Evolutionary conservation across 2,888 invertebrate genomes (phyloP), one percentile per base, ranked within the genome.

Genomic region (Netelia melanura): DNA sequence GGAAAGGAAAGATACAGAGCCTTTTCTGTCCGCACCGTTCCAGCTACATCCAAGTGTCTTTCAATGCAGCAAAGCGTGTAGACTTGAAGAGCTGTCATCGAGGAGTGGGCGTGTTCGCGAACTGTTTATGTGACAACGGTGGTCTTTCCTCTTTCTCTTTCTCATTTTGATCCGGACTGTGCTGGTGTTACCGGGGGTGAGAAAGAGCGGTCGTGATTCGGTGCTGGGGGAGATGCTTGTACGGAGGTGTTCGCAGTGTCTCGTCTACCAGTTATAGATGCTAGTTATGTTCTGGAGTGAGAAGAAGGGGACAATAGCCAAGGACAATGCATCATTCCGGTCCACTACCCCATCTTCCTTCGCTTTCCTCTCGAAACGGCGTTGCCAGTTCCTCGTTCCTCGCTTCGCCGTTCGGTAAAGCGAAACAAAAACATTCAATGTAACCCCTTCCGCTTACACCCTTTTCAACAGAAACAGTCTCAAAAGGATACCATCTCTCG

Each of bases 41-140:
- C 38, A 38, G 38, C 38, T 38, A 38, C 58, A 52, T 77, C 43
- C 72, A 68, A 61, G 78, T 30, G 25, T 67, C 72, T 5, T 81
- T 64, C 64, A 48, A 23, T 44, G 72, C 9, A 52, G 43, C 30
- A 48, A 62, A n/a, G 72, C 8, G 64, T 25, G n/a, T n/a, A n/a
- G n/a, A 14, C 3, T 10, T 43, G 56, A 56, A 44, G 25, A 10
- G n/a, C 58, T 70, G 77, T 38, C 56, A 62, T 44, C 70, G 54
- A 71, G 71, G 64, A 72, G 52, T 61, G 54, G 76, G 52, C 54
- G 74, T 44, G 81, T 83, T 84, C 61, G 85, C 83, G 87, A 89
- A 89, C 88, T 87, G 87, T 89, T 89, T 88, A 87, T 82, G 68
- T 68, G 84, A 70, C 74, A 72, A 88, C 89, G 89, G 88, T 89